Base-by-base conservation (phyloP, 2,888 invertebrate species). In the Alsophila aescularia region DNA sequence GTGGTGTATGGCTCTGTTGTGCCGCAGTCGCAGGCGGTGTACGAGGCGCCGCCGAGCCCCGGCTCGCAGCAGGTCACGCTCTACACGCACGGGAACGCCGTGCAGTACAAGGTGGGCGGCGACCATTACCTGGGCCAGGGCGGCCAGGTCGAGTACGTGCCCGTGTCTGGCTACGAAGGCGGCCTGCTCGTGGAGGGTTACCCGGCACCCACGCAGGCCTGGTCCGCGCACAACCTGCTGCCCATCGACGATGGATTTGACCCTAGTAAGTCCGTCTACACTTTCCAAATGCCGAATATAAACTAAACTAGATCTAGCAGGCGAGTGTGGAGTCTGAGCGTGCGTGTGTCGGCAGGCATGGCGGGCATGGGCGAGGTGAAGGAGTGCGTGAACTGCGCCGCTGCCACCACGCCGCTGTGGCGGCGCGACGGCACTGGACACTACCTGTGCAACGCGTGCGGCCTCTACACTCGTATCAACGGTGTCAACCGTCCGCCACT, bases 381-480 rank as follows among this genome's bases (percentile, higher is more conserved):
- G 85, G 95, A 95, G 86, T 99, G 99, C 89, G 97, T 98, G 69
- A 99, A 99, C 92, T 99, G 99, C 85, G 93, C 94, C 59, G 99
- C 99, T 0, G 94, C 93, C 35, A 96, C 95, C 43, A 99, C 99
- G 69, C 99, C 99, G 62, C 94, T 99, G 72, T 99, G 99, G 99
- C 95, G 99, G 69, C 95, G 99, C 83, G 99, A 99, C 93, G 98
- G 98, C 86, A 98, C 98, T 74, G 99, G 99, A 60, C 98, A 99
- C 93, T 99, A 99, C 93, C 95, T 99, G 76, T 99, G 99, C 95
- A 99, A 99, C 93, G 99, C 99, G 66, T 99, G 99, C 93, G 99
- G 99, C 74, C 96, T 99, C 73, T 99, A 99, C 94, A 92, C 86
- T 76, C 92, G 93, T 79, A 93, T 93, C 85, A 93, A 94, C 82